These are phyloP conservation scores for Zoanthus gigantus DNA, from an alignment of 92 coral and sea anemone genomes.

Conservation along the genomic window DNA sequence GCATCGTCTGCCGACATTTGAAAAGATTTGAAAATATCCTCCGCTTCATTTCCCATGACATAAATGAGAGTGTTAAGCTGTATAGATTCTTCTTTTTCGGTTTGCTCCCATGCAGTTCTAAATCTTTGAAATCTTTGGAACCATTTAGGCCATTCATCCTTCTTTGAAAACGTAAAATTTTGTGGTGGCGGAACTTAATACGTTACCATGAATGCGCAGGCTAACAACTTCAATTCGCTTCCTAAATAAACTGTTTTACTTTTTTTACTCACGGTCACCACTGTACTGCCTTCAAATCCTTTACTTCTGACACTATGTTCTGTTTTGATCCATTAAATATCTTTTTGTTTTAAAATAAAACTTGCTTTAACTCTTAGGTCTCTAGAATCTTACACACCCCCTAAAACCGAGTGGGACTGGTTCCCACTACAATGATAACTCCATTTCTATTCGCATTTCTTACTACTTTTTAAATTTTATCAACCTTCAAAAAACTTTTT, in stretches of 20 bases:
- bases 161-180: not conserved
- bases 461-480: too few relatives aligned
- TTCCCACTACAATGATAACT: not conserved
- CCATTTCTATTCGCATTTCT: too few relatives aligned
- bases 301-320: not conserved
- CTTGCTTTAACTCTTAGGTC: not conserved
- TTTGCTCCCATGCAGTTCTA: not conserved
- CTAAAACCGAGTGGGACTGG: not conserved
- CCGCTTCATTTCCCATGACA: constrained; percentile 15
- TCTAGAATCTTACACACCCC: not conserved
- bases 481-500: too few relatives aligned
- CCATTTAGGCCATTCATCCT: not conserved
- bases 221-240: not conserved
- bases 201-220: not conserved
- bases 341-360: too few relatives aligned
- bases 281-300: not conserved
- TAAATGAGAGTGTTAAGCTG: constrained; percentile 17
- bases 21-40: constrained; percentile 11
- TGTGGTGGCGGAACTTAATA: constrained; percentile 6
- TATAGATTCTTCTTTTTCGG: not conserved
- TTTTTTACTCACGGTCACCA: not conserved
- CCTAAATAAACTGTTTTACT: not conserved
- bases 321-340: too few relatives aligned
- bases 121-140: not conserved
- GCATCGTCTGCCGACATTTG: not conserved